These are phyloP conservation scores for Vidua macroura DNA, from an alignment of 2,113 vertebrate species.

Conservation along the genomic window DNA sequence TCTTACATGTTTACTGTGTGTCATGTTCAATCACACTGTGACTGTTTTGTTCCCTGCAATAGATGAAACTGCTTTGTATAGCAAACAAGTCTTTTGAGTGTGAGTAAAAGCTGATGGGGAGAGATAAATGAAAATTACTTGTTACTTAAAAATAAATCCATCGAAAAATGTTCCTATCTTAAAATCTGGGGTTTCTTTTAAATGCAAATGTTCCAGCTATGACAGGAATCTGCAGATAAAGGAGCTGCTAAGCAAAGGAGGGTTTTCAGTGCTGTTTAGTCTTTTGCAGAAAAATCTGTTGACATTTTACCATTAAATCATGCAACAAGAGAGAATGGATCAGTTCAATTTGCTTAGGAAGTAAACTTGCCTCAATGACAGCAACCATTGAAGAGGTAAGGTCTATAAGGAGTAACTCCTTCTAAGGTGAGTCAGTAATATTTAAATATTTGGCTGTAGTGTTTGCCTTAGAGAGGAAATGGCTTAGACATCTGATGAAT, in stretches of 20 bases:
- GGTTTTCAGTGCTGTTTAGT: not conserved
- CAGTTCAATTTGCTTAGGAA: not conserved
- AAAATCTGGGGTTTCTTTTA: conserved; percentile 28
- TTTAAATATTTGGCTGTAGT: not conserved
- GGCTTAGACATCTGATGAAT: not conserved
- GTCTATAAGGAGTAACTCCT: not conserved
- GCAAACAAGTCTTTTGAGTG: not conserved
- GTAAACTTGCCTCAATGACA: not conserved
- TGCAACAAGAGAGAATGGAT: not conserved
- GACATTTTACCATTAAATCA: not conserved
- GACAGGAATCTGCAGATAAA: conserved; percentile 24
- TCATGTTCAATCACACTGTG: not conserved
- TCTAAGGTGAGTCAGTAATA: not conserved
- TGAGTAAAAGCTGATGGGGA: conserved; percentile 8
- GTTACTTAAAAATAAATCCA: conserved; percentile 1
- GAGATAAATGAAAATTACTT: conserved; percentile 29
- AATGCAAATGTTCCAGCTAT: conserved; percentile 28
- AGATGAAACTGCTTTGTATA: conserved; percentile 1
- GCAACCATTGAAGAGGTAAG: not conserved
- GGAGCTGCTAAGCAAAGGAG: not conserved
- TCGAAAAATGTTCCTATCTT: not conserved
- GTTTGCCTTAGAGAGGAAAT: not conserved
- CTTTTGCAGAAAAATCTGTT: not conserved
- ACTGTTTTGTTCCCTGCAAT: not conserved
- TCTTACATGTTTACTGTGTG: not conserved